A percentile compares a stretch with the other conserved stretches of the same genome.
phyloP scores from a whole-genome alignment of 2,113 vertebrate species.

The Carlito syrichta region DNA sequence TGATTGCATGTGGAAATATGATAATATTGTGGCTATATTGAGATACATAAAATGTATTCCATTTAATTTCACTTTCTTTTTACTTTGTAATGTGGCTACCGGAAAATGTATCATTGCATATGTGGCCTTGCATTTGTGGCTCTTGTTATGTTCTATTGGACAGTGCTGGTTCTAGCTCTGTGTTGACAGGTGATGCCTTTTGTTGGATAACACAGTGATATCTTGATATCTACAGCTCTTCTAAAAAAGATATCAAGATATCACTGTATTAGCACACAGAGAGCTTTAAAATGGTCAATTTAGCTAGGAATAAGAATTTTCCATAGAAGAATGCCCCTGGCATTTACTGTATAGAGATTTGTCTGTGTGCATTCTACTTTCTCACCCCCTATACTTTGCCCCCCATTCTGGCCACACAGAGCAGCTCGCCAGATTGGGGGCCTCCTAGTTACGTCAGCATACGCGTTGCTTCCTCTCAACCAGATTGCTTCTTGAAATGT shows the following conservation, averaged over 20 bases:
- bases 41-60: not conserved
- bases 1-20: not conserved
- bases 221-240: no score
- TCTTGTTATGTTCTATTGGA: not conserved
- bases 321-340: not conserved
- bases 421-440: not conserved
- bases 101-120: not conserved
- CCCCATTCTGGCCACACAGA: not conserved
- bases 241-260: not conserved
- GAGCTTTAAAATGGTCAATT: not conserved
- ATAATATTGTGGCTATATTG: not conserved
- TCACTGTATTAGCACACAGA: not conserved
- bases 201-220: no score
- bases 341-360: not conserved
- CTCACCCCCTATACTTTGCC: not conserved
- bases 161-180: not conserved
- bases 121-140: not conserved
- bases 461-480: slow-evolving; percentile 18
- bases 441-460: not conserved
- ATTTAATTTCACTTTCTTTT: slow-evolving; percentile 1
- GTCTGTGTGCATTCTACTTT: not conserved
- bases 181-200: not conserved
- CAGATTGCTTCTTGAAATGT: slow-evolving; percentile 40
- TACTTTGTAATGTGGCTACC: not conserved
- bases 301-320: not conserved